Conservation (phyloP, 2,888 invertebrate genomes). For the Eilema depressum region DNA sequence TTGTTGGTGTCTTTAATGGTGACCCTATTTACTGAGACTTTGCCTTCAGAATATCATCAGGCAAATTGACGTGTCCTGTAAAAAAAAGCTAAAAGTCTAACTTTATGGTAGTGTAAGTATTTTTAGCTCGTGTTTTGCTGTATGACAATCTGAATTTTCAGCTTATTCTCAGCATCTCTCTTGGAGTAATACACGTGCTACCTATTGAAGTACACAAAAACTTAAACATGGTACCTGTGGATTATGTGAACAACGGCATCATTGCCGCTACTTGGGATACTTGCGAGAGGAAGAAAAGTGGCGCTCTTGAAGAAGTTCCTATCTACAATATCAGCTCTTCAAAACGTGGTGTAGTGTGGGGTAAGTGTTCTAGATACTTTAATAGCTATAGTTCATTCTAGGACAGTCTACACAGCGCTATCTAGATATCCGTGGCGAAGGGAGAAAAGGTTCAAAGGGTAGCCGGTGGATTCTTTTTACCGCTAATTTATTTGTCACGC, state of each 20-base stretch:
- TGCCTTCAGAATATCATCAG: no score
- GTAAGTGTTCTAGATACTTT: neutral
- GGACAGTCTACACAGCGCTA: no score
- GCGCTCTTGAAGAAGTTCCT: neutral
- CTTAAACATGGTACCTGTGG: slow-evolving; percentile 37
- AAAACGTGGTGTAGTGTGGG: neutral
- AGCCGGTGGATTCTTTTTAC: no score
- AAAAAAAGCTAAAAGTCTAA: no score
- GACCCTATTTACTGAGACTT: no score
- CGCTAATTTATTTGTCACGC: no score
- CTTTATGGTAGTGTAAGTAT: no score
- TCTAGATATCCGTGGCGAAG: no score
- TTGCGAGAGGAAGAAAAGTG: neutral
- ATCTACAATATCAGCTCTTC: slow-evolving; percentile 12
- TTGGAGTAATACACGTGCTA: slow-evolving; percentile 35
- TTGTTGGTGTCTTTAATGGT: no score
- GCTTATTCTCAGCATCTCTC: slow-evolving; percentile 35
- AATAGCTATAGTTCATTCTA: no score
- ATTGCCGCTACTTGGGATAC: slow-evolving; percentile 37
- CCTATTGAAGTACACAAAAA: slow-evolving; percentile 14
- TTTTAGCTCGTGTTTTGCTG: neutral
- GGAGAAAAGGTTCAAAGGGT: no score
- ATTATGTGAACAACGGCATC: slow-evolving; percentile 46
- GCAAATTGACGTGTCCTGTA: no score
- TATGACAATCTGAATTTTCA: slow-evolving; percentile 10